Percentiles rank a stretch among this genome's conserved stretches.
Conservation (phyloP, 2,888 invertebrate species). For the Phengaris arion region DNA sequence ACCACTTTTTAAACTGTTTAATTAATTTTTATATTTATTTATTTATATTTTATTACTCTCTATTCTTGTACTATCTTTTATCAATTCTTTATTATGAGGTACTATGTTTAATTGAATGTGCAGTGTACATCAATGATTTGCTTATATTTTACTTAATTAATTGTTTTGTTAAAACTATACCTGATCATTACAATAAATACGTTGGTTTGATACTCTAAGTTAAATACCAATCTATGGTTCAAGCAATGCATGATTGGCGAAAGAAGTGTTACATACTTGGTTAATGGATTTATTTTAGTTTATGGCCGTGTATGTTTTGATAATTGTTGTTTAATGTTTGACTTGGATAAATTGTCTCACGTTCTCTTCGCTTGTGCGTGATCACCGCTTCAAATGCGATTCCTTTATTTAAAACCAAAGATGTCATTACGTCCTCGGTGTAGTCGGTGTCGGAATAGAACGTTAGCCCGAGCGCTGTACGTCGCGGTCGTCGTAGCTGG, state of each 20-base stretch:
- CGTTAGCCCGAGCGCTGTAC: slow-evolving; percentile 6
- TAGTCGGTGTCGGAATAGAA: slow-evolving; percentile 4
- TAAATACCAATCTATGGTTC: slow-evolving; percentile 51
- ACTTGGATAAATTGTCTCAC: slow-evolving; percentile 69
- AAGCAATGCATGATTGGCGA: slow-evolving; percentile 75
- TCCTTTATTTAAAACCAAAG: slow-evolving; percentile 47
- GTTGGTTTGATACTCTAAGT: background rate
- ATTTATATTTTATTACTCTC: too few species aligned
- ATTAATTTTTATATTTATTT: background rate
- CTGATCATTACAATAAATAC: background rate
- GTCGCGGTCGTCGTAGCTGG: slow-evolving; percentile 4
- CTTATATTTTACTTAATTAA: background rate
- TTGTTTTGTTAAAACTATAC: background rate
- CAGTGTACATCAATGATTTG: background rate
- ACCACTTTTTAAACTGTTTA: background rate
- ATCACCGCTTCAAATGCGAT: slow-evolving; percentile 69
- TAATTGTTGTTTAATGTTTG: slow-evolving; percentile 65
- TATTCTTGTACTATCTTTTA: too few species aligned
- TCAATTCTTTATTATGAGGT: too few species aligned
- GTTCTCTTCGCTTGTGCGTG: slow-evolving; percentile 79
- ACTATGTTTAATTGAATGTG: background rate
- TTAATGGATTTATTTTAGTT: slow-evolving; percentile 52
- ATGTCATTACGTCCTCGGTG: background rate
- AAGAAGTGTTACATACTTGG: slow-evolving; percentile 66
- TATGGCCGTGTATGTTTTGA: slow-evolving; percentile 64